phyloP scores from a whole-genome alignment of 2,113 vertebrate species.

The Fregata magnificens region DNA sequence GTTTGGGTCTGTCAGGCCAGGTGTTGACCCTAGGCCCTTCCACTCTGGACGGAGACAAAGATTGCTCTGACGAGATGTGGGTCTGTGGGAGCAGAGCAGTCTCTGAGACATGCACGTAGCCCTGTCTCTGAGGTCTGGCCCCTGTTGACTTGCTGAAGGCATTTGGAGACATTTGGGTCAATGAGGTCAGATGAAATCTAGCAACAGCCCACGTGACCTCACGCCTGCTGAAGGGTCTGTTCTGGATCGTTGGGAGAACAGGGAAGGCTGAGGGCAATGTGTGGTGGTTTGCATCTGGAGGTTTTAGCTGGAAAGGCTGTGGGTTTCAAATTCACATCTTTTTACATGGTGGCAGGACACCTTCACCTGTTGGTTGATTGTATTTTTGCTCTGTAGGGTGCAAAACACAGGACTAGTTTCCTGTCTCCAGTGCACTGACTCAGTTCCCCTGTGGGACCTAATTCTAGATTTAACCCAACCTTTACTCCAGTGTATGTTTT shows the following conservation, averaged over 20 bases:
- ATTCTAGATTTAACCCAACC: not conserved
- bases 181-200: not conserved
- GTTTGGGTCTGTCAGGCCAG: not conserved
- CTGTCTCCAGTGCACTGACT: not conserved
- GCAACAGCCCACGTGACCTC: not conserved
- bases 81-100: not conserved
- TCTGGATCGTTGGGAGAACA: fast-evolving
- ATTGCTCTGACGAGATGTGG: not conserved
- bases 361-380: not conserved
- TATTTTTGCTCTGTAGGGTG: not conserved
- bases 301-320: not conserved
- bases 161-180: not conserved
- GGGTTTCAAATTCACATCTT: not conserved
- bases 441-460: not conserved
- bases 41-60: fast-evolving
- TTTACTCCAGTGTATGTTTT: not conserved
- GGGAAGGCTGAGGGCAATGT: not conserved
- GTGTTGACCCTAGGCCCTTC: not conserved
- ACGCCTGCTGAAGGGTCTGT: not conserved
- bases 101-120: fast-evolving
- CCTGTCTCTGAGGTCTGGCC: not conserved
- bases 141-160: not conserved
- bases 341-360: not conserved
- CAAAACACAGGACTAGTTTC: not conserved
- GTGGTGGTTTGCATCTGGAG: not conserved